Conservation (phyloP, 2,113 vertebrate species). For the Gracilinanus agilis region DNA sequence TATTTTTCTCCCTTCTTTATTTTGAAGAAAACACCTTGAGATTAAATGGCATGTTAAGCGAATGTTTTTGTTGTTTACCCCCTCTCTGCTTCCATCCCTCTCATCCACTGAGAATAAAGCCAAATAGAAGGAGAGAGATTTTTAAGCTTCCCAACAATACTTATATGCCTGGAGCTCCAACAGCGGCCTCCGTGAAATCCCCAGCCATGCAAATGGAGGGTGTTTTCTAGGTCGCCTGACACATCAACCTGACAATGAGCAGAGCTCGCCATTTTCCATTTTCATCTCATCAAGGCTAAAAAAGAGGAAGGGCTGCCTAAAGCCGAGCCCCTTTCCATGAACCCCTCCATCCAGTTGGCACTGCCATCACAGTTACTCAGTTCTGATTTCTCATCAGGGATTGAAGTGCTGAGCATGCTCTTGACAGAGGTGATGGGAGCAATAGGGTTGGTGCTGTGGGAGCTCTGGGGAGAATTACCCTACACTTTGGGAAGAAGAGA, state of each 20-base stretch:
- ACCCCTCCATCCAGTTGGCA: not conserved
- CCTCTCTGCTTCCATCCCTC: not conserved
- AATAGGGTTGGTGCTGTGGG: not conserved
- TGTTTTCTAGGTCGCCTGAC: not conserved
- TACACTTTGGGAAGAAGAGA: not conserved
- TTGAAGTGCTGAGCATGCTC: not conserved
- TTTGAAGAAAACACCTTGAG: not conserved
- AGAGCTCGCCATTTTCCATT: not conserved
- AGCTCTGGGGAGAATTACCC: not conserved
- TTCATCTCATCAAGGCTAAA: not conserved
- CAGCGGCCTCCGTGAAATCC: not conserved
- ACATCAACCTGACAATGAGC: not conserved
- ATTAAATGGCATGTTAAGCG: not conserved
- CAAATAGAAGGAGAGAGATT: not conserved
- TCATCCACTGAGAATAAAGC: slow-evolving; percentile 3
- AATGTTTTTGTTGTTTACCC: not conserved
- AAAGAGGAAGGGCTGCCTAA: not conserved
- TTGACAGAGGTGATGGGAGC: not conserved
- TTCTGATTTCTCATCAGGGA: not conserved
- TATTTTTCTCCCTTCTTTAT: not conserved
- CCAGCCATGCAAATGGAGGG: not conserved
- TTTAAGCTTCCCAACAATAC: not conserved
- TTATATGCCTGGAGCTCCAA: not conserved
- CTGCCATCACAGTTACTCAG: not conserved
- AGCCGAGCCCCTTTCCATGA: not conserved